A percentile compares a stretch with the other conserved stretches of the same genome.
These are phyloP conservation scores for Charina bottae DNA, from an alignment of 2,113 vertebrate genomes.

Conservation along the genomic window DNA sequence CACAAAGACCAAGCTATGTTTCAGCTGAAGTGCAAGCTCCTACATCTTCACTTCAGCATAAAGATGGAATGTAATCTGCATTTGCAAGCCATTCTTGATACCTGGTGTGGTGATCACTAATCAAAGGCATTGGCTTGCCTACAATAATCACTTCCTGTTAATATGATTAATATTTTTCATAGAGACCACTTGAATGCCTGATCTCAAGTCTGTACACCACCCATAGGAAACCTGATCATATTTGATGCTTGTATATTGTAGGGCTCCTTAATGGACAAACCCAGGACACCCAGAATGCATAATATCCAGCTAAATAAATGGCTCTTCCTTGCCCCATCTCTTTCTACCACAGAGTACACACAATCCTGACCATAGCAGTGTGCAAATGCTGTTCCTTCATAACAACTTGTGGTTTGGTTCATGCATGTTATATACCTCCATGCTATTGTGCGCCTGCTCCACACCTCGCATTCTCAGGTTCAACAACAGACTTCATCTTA, in stretches of 20 bases:
- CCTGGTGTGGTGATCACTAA: neutral
- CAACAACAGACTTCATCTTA: neutral
- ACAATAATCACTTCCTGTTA: neutral
- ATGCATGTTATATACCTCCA: neutral
- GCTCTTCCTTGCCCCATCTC: neutral
- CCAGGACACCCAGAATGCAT: no score
- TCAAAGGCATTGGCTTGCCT: neutral
- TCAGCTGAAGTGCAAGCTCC: neutral
- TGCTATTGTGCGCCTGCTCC: neutral
- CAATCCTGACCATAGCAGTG: neutral
- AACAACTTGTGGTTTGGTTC: neutral
- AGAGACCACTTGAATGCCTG: neutral
- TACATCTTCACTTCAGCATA: neutral
- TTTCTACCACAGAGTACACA: constrained; percentile 12
- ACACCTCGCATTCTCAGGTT: neutral
- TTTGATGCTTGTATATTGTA: neutral
- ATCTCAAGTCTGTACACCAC: neutral
- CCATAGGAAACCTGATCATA: neutral
- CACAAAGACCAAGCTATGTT: neutral
- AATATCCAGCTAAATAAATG: neutral
- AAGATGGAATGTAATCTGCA: neutral
- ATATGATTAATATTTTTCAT: neutral
- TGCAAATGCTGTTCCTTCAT: neutral
- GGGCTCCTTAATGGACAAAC: neutral
- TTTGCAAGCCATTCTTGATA: neutral